Conservation (phyloP, 2,888 invertebrate genomes). For the Brachyptera putata region DNA sequence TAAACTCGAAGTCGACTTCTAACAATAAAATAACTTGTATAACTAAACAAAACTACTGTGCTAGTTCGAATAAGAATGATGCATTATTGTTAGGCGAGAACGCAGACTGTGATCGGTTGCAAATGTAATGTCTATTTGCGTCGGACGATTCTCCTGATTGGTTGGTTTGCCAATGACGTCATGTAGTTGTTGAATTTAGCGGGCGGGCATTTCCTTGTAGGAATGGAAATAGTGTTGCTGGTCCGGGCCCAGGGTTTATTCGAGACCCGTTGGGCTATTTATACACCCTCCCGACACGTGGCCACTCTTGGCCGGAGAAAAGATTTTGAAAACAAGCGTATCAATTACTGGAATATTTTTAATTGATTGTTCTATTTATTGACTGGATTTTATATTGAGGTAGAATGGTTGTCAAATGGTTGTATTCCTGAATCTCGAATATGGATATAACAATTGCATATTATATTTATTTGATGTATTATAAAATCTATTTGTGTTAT, state of each 20-base stretch:
- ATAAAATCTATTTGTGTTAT: too few species aligned
- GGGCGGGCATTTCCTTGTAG: conserved; percentile 22
- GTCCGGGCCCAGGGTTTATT: conserved; percentile 7
- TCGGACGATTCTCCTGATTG: conserved; percentile 17
- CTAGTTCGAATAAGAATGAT: too few species aligned
- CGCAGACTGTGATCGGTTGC: not conserved
- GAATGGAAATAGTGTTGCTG: conserved; percentile 25
- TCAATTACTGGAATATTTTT: not conserved
- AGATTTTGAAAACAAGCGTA: conserved; percentile 1
- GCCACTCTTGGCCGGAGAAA: conserved; percentile 4
- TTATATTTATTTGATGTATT: too few species aligned
- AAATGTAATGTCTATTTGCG: conserved; percentile 22
- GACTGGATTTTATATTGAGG: not conserved
- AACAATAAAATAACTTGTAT: not conserved
- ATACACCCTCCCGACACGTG: conserved; percentile 14
- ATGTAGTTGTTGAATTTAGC: conserved; percentile 18
- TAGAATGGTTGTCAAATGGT: too few species aligned
- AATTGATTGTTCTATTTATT: not conserved
- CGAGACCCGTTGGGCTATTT: not conserved
- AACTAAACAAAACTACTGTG: not conserved
- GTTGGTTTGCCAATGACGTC: conserved; percentile 21
- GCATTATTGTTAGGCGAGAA: not conserved
- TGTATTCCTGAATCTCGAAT: too few species aligned
- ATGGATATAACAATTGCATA: too few species aligned
- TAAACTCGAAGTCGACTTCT: conserved; percentile 11